phyloP scores from a whole-genome alignment of 2,797 vertebrate species.

The Astyanax mexicanus region DNA sequence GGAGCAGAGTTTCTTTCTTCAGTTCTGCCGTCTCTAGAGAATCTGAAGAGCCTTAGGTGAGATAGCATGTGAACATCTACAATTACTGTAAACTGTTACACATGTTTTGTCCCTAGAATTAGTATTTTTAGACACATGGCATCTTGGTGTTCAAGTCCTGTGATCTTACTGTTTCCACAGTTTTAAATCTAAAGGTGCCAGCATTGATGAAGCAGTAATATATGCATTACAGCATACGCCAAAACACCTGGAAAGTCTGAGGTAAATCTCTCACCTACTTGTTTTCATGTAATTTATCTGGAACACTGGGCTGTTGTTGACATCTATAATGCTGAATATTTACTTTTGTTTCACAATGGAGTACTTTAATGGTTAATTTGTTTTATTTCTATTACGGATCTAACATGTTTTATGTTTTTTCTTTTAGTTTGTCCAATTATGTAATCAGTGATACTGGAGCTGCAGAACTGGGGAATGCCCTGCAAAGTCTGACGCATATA shows the following conservation, averaged over 20 bases:
- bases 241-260: constrained; percentile 71
- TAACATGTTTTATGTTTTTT: constrained; percentile 10
- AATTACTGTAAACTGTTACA: too few species aligned
- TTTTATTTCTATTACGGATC: not conserved
- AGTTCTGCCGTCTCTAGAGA: constrained; percentile 70
- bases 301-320: too few species aligned
- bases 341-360: constrained; percentile 7
- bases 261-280: constrained; percentile 67
- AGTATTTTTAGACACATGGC: too few species aligned
- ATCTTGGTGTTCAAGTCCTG: too few species aligned
- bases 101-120: too few species aligned
- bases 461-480: constrained; percentile 55
- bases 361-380: too few species aligned
- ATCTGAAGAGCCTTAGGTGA: constrained; percentile 83
- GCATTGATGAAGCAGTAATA: constrained; percentile 41
- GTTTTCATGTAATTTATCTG: too few species aligned
- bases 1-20: constrained; percentile 72
- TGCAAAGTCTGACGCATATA: constrained; percentile 67
- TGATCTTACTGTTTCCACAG: constrained; percentile 62
- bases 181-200: constrained; percentile 66
- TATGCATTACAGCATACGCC: constrained; percentile 69
- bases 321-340: not conserved
- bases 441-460: constrained; percentile 65
- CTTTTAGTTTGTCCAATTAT: constrained; percentile 78
- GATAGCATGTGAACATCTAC: not conserved